phyloP scores from a whole-genome alignment of 2,113 vertebrate species.

The Perca fluviatilis region DNA sequence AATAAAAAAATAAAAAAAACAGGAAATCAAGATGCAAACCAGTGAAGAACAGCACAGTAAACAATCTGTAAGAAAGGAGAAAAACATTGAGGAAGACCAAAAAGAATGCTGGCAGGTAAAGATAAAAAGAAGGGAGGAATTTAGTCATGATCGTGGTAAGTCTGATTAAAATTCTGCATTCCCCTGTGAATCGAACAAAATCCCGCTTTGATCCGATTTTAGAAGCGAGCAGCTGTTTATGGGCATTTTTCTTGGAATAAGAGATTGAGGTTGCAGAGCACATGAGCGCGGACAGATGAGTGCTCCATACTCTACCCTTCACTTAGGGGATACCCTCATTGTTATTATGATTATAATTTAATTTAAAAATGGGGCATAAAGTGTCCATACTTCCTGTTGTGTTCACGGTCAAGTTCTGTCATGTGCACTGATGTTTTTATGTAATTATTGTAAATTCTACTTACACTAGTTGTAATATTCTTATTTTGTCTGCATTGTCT shows the following conservation, averaged over 20 bases:
- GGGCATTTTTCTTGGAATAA: conserved; percentile 52
- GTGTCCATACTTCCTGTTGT: not conserved
- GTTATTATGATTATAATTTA: conserved; percentile 42
- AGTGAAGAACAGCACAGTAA: not conserved
- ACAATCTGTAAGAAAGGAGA: not conserved
- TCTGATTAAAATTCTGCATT: conserved; percentile 35
- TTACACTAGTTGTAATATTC: not conserved
- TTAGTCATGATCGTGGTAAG: conserved; percentile 9
- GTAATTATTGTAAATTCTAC: not conserved
- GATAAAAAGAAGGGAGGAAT: not conserved
- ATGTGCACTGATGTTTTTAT: not conserved
- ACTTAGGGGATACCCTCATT: conserved; percentile 46
- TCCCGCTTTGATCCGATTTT: conserved; percentile 48
- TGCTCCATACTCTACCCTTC: conserved; percentile 25
- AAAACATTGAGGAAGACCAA: not conserved
- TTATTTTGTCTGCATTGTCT: not conserved
- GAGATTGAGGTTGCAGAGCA: conserved; percentile 56
- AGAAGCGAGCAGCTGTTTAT: conserved; percentile 34
- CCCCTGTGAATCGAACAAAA: conserved; percentile 12
- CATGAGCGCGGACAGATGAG: conserved; percentile 33
- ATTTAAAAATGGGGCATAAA: conserved; percentile 33
- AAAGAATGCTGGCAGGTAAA: not conserved
- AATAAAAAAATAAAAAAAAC: not conserved
- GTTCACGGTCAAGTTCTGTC: not conserved
- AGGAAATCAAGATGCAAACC: not conserved